Evolutionary conservation across 2,797 vertebrate species (phyloP), one percentile per base, ranked within the genome.

Genomic region (Luscinia megarhynchos): DNA sequence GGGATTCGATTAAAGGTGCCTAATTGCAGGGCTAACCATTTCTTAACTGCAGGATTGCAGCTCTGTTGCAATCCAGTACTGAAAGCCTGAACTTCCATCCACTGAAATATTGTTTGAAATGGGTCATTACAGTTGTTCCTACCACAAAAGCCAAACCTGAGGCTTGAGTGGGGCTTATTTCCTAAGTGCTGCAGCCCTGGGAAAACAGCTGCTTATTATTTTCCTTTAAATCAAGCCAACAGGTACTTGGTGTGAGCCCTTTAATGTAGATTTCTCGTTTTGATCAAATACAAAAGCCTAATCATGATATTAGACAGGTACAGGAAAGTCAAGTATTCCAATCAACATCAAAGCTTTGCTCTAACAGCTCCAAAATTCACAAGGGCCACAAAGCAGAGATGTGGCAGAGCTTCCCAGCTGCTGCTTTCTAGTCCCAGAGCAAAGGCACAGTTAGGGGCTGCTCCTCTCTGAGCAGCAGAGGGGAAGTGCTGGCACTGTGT

Each of bases 11-110:
- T 97, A 95, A 94, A 95, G 50, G 63, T 51, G 54, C 50, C 12
- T 94, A 95, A 96, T 96, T 95, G 96, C 63, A 96, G 85, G 63
- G 53, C 55, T 74, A 73, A 48, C 87, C 14, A 90, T 92, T 92
- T 76, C 90, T 74, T 61, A 82, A 93, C 72, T 94, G 62, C 40
- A 14, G n/a, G 63, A 73, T 34, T 76, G 62, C 75, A 68, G 66
- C 69, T 75, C 66, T 86, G 75, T 61, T 66, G 90, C 84, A 95
- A 95, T 53, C 11, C 57, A 24, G 61, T 22, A 24, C 20, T 70
- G 57, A 88, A 92, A 76, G 34, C 17, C 79, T 86, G 85, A 76
- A 86, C 32, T 74, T 94, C 38, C 24, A 1, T 29, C 76, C 85
- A 34, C 34, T 72, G 45, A 75, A 93, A 85, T 32, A 17, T 43